These are phyloP conservation scores for Sminthurides bifidus DNA, from an alignment of 1,140 invertebrate genomes.

Conservation along the genomic window DNA sequence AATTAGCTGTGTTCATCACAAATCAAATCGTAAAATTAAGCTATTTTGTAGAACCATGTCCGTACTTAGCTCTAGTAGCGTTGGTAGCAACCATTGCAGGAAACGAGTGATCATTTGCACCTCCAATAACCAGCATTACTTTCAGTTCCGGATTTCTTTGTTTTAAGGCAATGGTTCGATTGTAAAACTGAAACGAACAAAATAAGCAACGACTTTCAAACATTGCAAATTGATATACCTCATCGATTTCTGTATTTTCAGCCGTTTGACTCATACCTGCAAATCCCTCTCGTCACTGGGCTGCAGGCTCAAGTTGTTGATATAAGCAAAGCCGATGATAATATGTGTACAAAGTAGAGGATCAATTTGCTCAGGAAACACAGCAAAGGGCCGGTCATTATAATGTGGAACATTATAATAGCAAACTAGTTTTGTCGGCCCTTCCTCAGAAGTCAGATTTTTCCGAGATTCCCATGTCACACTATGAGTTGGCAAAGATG, in stretches of 20 bases:
- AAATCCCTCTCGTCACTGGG: slow-evolving; percentile 37
- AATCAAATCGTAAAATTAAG: neutral
- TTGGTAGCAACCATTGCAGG: slow-evolving; percentile 55
- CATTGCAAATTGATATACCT: neutral
- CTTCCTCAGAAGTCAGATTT: neutral
- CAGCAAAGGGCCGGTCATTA: slow-evolving; percentile 16
- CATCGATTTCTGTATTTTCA: neutral
- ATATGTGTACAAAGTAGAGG: slow-evolving; percentile 67
- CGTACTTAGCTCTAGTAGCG: slow-evolving; percentile 48
- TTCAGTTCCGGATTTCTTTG: slow-evolving; percentile 54
- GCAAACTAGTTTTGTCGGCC: slow-evolving; percentile 42
- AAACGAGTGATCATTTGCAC: slow-evolving; percentile 46
- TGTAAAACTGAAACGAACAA: slow-evolving; percentile 37
- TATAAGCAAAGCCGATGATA: slow-evolving; percentile 56
- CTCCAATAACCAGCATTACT: slow-evolving; percentile 61
- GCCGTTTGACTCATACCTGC: slow-evolving; percentile 24
- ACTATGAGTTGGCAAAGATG: no score
- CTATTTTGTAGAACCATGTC: neutral
- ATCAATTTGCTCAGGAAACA: slow-evolving; percentile 35
- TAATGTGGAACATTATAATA: slow-evolving; percentile 49
- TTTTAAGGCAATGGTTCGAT: slow-evolving; percentile 48
- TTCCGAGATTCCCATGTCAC: neutral
- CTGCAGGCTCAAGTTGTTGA: slow-evolving; percentile 50
- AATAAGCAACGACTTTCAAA: slow-evolving; percentile 4
- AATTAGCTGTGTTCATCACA: no score